Evolutionary conservation across 2,113 vertebrate species (phyloP).

Genomic region (Pogona vitticeps): DNA sequence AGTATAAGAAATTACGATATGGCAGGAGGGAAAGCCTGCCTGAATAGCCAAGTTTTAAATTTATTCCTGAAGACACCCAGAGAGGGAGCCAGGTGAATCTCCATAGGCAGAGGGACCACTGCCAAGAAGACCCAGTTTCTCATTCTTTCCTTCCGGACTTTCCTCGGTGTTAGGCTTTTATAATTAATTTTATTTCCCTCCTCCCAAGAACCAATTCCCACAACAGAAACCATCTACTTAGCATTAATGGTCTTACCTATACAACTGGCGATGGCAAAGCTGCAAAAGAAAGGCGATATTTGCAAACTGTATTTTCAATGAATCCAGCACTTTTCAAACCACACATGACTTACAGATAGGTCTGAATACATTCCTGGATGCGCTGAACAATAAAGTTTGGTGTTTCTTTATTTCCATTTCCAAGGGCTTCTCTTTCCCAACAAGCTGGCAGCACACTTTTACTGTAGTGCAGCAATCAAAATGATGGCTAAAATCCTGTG

Average conservation of each 20-base stretch:
- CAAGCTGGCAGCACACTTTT: not conserved
- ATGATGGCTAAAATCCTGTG: not conserved
- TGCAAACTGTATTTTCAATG: not conserved
- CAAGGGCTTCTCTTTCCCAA: not conserved
- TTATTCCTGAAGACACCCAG: too few species aligned
- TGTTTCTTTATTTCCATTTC: not conserved
- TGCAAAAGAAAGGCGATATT: conserved; percentile 61
- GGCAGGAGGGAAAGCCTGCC: too few species aligned
- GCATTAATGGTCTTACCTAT: conserved; percentile 82
- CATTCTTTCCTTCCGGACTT: too few species aligned
- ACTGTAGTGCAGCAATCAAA: not conserved
- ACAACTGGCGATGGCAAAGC: conserved; percentile 86
- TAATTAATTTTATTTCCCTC: too few species aligned
- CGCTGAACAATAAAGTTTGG: not conserved
- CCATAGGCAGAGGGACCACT: too few species aligned
- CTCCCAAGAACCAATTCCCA: rapidly evolving
- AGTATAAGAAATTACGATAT: too few species aligned
- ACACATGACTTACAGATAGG: not conserved
- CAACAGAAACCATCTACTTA: not conserved
- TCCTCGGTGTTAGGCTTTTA: too few species aligned
- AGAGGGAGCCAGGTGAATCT: too few species aligned
- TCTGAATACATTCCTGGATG: not conserved
- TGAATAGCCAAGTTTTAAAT: too few species aligned
- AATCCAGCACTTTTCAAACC: not conserved
- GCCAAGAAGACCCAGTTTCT: too few species aligned